Percentiles rank a stretch among this genome's conserved stretches.
Conservation (phyloP, 2,797 vertebrate genomes). For the Agapornis canus region DNA sequence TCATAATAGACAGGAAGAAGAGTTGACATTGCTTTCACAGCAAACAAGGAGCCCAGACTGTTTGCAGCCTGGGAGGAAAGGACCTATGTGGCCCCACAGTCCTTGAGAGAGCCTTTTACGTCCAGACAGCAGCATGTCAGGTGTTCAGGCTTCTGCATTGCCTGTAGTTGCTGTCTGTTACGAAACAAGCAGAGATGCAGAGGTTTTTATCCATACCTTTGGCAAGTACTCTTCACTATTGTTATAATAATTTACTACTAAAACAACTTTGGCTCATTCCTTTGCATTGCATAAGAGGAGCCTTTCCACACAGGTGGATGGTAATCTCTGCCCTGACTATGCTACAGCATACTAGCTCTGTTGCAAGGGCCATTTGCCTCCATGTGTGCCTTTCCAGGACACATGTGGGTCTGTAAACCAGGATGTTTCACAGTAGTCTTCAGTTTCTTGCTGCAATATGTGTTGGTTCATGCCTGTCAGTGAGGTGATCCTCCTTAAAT, state of each 20-base stretch:
- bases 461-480: background rate
- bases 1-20: background rate
- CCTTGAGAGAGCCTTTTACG: background rate
- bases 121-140: rapidly evolving
- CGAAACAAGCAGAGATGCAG: background rate
- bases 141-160: background rate
- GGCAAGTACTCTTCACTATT: background rate
- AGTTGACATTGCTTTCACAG: background rate
- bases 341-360: background rate
- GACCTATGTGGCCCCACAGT: rapidly evolving
- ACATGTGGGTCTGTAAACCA: background rate
- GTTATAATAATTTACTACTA: background rate
- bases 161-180: background rate
- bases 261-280: background rate
- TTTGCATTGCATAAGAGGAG: background rate
- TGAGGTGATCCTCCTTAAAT: background rate
- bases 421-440: rapidly evolving
- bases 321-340: background rate
- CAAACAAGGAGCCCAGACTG: background rate
- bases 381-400: rapidly evolving
- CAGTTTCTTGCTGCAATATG: rapidly evolving
- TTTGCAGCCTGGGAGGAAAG: background rate
- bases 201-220: background rate
- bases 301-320: background rate
- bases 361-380: rapidly evolving